phyloP scores from a whole-genome alignment of 2,888 invertebrate species.

The Zhuqinia jingwanae region DNA sequence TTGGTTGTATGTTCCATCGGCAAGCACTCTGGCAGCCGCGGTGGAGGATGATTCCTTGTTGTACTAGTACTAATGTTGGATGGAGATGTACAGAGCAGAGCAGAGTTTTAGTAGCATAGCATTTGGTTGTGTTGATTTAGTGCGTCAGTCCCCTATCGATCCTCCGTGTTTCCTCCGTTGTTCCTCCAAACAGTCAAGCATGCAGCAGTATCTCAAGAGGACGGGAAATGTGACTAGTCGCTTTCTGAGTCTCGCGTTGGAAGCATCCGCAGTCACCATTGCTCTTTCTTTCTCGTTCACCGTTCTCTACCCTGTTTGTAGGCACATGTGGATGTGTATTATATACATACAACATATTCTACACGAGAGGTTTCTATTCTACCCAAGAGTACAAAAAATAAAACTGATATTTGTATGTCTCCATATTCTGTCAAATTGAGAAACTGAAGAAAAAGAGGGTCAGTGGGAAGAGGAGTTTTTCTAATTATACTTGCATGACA shows the following conservation, averaged over 20 bases:
- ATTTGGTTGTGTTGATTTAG: constrained; percentile 76
- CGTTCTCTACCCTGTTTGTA: neutral
- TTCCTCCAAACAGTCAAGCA: neutral
- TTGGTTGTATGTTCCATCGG: no score
- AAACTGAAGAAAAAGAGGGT: neutral
- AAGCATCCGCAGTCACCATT: constrained; percentile 42
- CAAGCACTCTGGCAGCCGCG: no score
- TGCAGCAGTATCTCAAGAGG: constrained; percentile 31
- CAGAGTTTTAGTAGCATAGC: neutral
- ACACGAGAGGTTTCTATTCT: neutral
- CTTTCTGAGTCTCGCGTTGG: constrained; percentile 68
- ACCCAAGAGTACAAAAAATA: neutral
- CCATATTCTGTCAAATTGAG: neutral
- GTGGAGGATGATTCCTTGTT: no score
- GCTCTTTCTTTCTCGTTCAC: neutral
- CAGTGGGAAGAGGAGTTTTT: neutral
- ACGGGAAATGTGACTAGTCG: constrained; percentile 60
- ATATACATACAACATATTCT: no score
- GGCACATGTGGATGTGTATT: no score
- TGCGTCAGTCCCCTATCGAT: constrained; percentile 79
- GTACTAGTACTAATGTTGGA: neutral
- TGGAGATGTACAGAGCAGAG: neutral
- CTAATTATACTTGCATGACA: neutral
- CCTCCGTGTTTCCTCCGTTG: constrained; percentile 33
- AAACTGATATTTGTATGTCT: no score